Evolutionary conservation across 2,113 vertebrate genomes (phyloP).

Genomic region (Guaruba guarouba): DNA sequence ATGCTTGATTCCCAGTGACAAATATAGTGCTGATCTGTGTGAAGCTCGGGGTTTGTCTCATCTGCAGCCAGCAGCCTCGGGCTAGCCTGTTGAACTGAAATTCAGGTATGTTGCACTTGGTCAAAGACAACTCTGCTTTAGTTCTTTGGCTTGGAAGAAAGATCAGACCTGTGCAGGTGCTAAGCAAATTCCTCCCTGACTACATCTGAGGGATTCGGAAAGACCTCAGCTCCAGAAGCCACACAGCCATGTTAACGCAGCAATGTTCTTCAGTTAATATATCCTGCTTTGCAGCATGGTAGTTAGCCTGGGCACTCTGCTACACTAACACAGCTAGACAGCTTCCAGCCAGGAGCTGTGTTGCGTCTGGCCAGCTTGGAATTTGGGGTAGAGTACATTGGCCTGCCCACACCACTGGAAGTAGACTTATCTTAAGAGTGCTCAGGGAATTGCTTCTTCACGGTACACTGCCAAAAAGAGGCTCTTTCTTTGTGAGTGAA

Average conservation of each 20-base stretch:
- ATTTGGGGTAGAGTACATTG: background rate
- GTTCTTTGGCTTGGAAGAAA: background rate
- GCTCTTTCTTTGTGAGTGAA: background rate
- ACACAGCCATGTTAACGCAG: background rate
- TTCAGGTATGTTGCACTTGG: constrained; percentile 14
- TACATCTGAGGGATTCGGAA: background rate
- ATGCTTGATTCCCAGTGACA: constrained; percentile 15
- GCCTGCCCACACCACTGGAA: background rate
- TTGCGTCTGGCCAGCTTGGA: background rate
- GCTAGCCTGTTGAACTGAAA: background rate
- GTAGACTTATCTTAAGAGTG: background rate
- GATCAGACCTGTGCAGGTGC: constrained; percentile 34
- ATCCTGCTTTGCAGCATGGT: background rate
- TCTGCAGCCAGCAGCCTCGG: background rate
- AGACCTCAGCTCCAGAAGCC: background rate
- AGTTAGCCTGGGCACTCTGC: background rate
- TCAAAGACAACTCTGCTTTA: background rate
- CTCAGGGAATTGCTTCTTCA: background rate
- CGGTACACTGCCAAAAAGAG: background rate
- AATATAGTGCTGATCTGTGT: background rate
- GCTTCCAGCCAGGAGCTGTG: background rate
- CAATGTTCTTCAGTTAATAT: background rate
- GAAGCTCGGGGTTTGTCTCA: background rate
- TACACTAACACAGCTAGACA: background rate
- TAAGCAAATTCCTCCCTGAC: background rate